Conservation (phyloP, 2,113 vertebrate species). For the Anseranas semipalmata region DNA sequence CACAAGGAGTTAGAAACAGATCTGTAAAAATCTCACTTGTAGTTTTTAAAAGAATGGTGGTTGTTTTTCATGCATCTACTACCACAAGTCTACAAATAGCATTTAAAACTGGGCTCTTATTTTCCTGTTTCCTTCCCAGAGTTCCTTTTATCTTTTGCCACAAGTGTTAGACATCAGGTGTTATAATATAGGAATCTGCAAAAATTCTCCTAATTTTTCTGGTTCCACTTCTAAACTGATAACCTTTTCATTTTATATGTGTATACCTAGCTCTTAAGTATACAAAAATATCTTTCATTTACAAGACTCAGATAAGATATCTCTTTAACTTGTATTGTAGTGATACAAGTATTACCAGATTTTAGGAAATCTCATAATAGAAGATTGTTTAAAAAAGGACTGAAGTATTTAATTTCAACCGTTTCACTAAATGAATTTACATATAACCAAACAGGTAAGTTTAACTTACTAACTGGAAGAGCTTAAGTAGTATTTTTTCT, state of each 20-base stretch:
- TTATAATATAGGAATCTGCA: not conserved
- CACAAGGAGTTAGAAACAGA: not conserved
- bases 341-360: not conserved
- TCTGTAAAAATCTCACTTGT: not conserved
- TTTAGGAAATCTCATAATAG: not conserved
- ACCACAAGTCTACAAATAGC: not conserved
- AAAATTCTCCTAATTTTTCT: not conserved
- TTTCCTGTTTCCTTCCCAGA: not conserved
- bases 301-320: not conserved
- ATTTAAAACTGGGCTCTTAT: not conserved
- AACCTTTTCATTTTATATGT: not conserved
- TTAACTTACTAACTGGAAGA: not conserved
- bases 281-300: not conserved
- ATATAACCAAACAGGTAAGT: not conserved
- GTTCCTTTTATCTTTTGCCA: not conserved
- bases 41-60: not conserved
- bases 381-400: not conserved
- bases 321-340: not conserved
- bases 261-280: not conserved
- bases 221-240: not conserved
- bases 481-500: not conserved
- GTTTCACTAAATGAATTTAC: not conserved
- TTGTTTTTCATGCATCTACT: not conserved
- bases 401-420: not conserved
- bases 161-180: not conserved